Percentiles rank a stretch among this genome's conserved stretches.
phyloP scores from a whole-genome alignment of 2,113 vertebrate species.

The Elachura formosa region DNA sequence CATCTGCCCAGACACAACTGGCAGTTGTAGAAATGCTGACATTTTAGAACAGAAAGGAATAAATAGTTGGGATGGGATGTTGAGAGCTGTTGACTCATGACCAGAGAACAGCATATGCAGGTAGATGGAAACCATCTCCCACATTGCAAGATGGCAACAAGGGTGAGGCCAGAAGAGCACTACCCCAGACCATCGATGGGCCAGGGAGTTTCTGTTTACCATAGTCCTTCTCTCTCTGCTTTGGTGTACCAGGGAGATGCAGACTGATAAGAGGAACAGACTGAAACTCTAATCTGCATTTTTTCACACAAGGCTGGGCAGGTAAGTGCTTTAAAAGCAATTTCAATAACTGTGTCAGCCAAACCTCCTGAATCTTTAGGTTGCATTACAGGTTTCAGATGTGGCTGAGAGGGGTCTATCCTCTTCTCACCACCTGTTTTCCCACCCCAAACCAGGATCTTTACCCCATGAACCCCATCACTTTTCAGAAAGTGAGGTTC shows the following conservation, averaged over 20 bases:
- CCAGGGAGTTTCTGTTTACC: slow-evolving; percentile 23
- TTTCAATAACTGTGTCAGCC: not conserved
- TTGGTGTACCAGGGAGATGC: not conserved
- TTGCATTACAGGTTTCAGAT: not conserved
- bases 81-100: not conserved
- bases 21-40: not conserved
- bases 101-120: not conserved
- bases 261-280: not conserved
- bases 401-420: not conserved
- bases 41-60: not conserved
- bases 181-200: not conserved
- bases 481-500: not conserved
- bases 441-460: not conserved
- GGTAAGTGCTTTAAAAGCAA: not conserved
- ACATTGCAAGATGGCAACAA: rapidly evolving
- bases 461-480: not conserved
- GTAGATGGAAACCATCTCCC: not conserved
- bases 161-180: not conserved
- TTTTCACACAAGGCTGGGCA: not conserved
- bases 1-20: not conserved
- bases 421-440: not conserved
- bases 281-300: not conserved
- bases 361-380: not conserved
- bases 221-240: not conserved
- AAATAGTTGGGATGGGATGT: not conserved